These are phyloP conservation scores for Dryoscopus gambensis DNA, from an alignment of 2,113 vertebrate species.

Conservation along the genomic window DNA sequence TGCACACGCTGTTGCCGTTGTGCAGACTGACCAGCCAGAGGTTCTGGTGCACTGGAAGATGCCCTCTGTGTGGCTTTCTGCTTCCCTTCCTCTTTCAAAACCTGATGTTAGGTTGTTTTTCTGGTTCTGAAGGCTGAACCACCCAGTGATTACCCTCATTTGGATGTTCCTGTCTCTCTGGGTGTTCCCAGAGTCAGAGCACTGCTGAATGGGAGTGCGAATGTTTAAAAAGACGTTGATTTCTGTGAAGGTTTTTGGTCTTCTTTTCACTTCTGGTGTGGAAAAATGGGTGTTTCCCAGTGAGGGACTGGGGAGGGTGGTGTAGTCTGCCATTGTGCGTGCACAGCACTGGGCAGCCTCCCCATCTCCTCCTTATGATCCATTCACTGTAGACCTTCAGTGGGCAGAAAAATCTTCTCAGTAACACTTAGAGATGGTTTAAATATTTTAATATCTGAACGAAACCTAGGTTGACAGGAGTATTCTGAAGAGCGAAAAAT, in stretches of 20 bases:
- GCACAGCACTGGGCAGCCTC: neutral
- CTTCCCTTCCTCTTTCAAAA: neutral
- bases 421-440: neutral
- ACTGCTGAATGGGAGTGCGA: neutral
- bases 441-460: neutral
- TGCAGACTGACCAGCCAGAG: neutral
- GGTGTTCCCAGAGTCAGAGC: neutral
- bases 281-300: neutral
- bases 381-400: neutral
- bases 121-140: neutral
- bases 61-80: neutral
- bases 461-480: neutral
- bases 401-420: neutral
- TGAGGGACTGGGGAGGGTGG: neutral
- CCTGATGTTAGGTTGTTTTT: neutral
- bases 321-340: neutral
- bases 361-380: neutral
- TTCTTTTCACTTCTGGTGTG: neutral
- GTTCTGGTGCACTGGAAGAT: neutral
- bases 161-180: neutral
- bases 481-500: neutral
- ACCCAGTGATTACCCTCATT: neutral
- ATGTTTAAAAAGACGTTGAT: neutral
- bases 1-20: fast-evolving
- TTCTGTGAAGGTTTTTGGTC: neutral